phyloP scores from a whole-genome alignment of 2,113 vertebrate genomes.

The Vicugna pacos region DNA sequence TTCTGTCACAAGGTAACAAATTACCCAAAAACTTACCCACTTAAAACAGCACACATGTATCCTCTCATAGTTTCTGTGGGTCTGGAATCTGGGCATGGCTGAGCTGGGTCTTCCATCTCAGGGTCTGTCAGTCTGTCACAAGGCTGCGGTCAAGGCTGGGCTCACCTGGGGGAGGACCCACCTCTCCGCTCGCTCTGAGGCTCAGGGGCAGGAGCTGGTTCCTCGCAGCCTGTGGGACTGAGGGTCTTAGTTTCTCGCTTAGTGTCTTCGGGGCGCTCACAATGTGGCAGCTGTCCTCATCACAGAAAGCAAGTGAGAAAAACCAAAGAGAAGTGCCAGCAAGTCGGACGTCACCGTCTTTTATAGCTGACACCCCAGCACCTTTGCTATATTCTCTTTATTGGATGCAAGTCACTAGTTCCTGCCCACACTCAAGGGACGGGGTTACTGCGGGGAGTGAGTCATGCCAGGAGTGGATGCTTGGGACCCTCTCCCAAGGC shows the following conservation, averaged over 20 bases:
- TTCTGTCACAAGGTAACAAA: background rate
- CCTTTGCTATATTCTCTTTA: background rate
- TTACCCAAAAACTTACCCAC: background rate
- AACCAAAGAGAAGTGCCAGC: background rate
- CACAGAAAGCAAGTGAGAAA: background rate
- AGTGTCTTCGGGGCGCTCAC: background rate
- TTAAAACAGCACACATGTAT: background rate
- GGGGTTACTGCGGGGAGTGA: accelerated
- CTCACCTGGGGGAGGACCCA: accelerated
- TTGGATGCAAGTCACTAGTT: background rate
- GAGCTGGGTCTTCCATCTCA: background rate
- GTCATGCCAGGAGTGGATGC: background rate
- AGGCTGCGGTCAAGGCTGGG: background rate
- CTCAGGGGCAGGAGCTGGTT: background rate
- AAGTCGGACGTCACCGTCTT: accelerated
- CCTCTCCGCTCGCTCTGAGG: accelerated
- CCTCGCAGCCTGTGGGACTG: background rate
- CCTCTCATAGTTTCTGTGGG: background rate
- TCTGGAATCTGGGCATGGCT: background rate
- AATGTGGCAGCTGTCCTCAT: background rate
- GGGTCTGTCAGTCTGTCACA: background rate
- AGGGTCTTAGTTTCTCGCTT: background rate
- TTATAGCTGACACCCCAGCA: background rate
- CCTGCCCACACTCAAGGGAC: background rate
- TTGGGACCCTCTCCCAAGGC: background rate